Evolutionary conservation across 2,113 vertebrate genomes (phyloP).

Genomic region (Chauna torquata): DNA sequence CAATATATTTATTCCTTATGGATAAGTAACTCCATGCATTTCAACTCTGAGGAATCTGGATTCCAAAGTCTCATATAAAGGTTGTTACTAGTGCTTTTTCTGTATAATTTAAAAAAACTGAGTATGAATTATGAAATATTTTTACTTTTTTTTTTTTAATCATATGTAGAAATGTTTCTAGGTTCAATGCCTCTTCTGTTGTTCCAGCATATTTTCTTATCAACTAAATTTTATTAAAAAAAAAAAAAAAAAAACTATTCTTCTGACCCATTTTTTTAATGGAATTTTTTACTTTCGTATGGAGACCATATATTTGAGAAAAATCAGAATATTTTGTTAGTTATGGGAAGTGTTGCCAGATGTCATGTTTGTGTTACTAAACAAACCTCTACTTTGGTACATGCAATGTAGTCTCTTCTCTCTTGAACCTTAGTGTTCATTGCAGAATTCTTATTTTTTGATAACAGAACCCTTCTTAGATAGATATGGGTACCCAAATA

Average conservation of each 20-base stretch:
- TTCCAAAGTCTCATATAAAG: not conserved
- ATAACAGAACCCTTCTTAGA: not conserved
- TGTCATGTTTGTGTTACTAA: not conserved
- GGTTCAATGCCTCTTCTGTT: accelerated
- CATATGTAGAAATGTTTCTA: not conserved
- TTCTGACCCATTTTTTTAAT: not conserved
- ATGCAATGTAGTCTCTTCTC: not conserved
- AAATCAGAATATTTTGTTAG: not conserved
- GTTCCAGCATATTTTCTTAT: not conserved
- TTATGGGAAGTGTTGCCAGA: not conserved
- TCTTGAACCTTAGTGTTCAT: not conserved
- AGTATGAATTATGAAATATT: not conserved
- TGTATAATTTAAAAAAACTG: not conserved
- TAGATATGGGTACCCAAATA: not conserved
- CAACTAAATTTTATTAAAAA: accelerated
- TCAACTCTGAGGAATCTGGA: not conserved
- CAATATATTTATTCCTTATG: not conserved
- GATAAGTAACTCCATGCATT: not conserved
- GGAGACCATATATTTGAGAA: not conserved
- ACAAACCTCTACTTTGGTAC: not conserved
- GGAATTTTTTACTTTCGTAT: not conserved
- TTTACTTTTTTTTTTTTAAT: not conserved
- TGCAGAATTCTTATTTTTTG: not conserved
- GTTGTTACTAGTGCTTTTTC: not conserved
- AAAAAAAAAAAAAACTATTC: not conserved